Percentiles rank a stretch among this genome's conserved stretches.
phyloP scores from a whole-genome alignment of 2,797 vertebrate genomes.

The Cichlasoma orientale region DNA sequence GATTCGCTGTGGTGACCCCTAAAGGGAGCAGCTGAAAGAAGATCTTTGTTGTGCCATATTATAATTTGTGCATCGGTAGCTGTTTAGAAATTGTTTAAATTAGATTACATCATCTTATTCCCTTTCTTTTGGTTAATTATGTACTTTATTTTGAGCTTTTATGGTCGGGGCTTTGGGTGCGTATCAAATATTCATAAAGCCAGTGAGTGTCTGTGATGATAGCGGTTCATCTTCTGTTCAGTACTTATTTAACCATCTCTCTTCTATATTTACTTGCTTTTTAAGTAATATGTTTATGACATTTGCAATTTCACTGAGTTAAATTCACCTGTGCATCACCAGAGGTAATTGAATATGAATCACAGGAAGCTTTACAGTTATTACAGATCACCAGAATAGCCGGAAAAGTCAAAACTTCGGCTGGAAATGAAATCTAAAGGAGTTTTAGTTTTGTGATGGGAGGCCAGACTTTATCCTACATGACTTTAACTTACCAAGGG shows the following conservation, averaged over 20 bases:
- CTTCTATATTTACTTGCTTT: neutral
- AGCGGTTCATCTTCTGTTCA: neutral
- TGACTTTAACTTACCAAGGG: constrained; percentile 55
- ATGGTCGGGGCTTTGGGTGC: neutral
- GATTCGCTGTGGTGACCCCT: neutral
- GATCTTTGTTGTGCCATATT: neutral
- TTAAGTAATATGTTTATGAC: fast-evolving
- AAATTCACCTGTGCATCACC: neutral
- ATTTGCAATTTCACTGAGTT: neutral
- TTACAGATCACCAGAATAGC: neutral
- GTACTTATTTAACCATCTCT: neutral
- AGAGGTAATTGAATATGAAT: neutral
- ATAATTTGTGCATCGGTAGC: neutral
- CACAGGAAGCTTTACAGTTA: neutral
- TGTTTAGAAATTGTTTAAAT: neutral
- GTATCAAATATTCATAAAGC: neutral
- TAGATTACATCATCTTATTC: neutral
- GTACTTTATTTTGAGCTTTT: neutral
- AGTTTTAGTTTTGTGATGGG: constrained; percentile 32
- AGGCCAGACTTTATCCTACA: constrained; percentile 49
- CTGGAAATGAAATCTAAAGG: constrained; percentile 24
- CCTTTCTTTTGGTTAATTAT: neutral
- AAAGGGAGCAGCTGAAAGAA: neutral
- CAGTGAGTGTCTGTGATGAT: neutral
- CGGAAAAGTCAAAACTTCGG: neutral